Evolutionary conservation across 2,797 vertebrate genomes (phyloP), one percentile per base, ranked within the genome.

Genomic region (Cynopterus sphinx): DNA sequence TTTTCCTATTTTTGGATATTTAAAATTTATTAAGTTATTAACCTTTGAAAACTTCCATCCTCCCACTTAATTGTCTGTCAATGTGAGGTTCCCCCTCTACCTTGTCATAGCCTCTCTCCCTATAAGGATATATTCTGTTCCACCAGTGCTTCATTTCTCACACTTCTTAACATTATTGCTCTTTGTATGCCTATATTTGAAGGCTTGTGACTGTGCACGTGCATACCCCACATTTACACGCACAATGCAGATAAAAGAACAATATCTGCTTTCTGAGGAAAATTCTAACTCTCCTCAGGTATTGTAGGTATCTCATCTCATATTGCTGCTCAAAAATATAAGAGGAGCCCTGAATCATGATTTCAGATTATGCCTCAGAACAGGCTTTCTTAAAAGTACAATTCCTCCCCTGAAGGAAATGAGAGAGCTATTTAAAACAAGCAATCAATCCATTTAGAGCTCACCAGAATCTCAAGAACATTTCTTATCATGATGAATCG

Each of bases 391-490:
- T 94, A 87, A 93, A 94, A 97, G 95, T 94, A 91, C 39, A 92
- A 63, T 94, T 95, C 59, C 74, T 83, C 88, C 85, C 78, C 95
- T 86, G 94, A 78, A 97, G 96, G 78, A 98, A 93, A 94, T 91
- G 94, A 95, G 87, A 83, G 85, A 95, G 85, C 91, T 98, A 91
- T 97, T 97, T 97, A 95, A 97, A 96, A 97, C 90, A 95, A 97
- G 94, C 70, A 95, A 96, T 98, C 94, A 95, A 87, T 97, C 90
- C 96, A 92, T 96, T 94, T 95, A 92, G 93, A 97, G 94, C 85
- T 87, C 77, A 85, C 73, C 70, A 83, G 86, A 91, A 81, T 96
- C 93, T n/a, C 33, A 97, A 95, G 92, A 96, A 46, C 88, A 91
- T 97, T 90, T 95, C 95, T 97, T 95, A 91, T 3, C n/a, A 89